Conservation (phyloP, 2,113 vertebrate genomes). For the Pterocles orientalis region DNA sequence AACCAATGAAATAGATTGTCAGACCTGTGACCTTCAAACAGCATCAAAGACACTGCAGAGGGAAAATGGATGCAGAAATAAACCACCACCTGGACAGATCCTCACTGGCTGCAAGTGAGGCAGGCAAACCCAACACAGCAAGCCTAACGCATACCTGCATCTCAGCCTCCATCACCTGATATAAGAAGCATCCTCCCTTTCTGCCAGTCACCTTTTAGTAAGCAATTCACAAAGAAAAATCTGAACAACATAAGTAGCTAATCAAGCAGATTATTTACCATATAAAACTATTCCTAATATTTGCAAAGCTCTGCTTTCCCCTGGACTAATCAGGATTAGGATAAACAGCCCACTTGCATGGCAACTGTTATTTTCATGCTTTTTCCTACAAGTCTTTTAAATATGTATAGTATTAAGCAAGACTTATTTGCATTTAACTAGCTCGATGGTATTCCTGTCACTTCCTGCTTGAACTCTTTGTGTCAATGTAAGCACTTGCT, state of each 20-base stretch:
- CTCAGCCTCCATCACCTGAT: not conserved
- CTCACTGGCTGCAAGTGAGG: not conserved
- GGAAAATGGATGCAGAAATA: not conserved
- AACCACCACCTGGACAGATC: not conserved
- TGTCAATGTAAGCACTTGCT: not conserved
- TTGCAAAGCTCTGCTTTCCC: not conserved
- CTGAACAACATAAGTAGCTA: not conserved
- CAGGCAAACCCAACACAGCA: not conserved
- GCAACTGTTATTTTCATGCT: not conserved
- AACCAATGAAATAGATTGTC: slow-evolving; percentile 9
- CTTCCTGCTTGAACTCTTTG: not conserved
- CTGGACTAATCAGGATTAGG: not conserved
- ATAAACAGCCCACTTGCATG: not conserved
- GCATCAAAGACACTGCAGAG: not conserved
- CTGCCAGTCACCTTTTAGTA: not conserved
- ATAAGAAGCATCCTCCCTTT: not conserved
- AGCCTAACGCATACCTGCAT: not conserved
- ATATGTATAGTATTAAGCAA: not conserved
- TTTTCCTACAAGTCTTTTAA: not conserved
- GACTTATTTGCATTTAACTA: not conserved
- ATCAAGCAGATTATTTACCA: not conserved
- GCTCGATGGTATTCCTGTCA: not conserved
- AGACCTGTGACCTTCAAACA: slow-evolving; percentile 36
- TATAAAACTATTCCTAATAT: not conserved
- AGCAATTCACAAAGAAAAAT: not conserved